phyloP scores from a whole-genome alignment of 64 coral and sea anemone species.

The Stichodactyla helianthus region DNA sequence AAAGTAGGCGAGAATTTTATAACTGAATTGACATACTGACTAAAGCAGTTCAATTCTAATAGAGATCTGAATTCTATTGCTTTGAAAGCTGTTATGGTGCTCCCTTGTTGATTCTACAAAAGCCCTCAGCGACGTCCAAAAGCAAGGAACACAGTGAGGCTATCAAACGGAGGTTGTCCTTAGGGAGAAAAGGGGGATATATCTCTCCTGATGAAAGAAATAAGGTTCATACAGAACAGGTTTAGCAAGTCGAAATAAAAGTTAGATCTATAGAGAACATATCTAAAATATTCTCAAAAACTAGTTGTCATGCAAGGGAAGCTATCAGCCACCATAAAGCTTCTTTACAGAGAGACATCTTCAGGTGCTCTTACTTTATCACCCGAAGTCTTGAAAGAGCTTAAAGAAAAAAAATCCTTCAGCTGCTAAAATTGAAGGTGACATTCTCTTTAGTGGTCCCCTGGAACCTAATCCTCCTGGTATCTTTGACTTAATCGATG shows the following conservation, averaged over 20 bases:
- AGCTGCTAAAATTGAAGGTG: conserved; percentile 27
- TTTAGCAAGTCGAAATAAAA: conserved; percentile 40
- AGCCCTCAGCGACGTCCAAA: conserved; percentile 1
- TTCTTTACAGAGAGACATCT: too few species aligned
- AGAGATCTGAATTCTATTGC: neutral
- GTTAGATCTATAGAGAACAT: neutral
- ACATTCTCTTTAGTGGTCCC: conserved; percentile 43
- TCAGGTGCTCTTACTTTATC: neutral
- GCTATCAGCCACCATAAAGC: neutral
- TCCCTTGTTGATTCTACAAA: neutral
- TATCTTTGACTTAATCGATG: conserved; percentile 48
- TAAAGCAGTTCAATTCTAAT: conserved; percentile 1
- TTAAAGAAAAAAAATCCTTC: conserved; percentile 36
- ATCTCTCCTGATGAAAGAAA: too few species aligned
- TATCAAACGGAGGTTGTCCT: neutral
- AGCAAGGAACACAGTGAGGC: conserved; percentile 12
- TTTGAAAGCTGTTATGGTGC: conserved; percentile 16
- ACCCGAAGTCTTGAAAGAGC: conserved; percentile 7
- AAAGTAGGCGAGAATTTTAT: neutral
- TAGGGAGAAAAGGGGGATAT: conserved; percentile 40
- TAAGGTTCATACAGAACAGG: too few species aligned
- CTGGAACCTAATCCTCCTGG: conserved; percentile 36
- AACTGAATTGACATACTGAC: neutral
- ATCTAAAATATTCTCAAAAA: neutral
- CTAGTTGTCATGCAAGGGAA: conserved; percentile 71